These are phyloP conservation scores for Melanotaenia maccullochi DNA, from an alignment of 2,797 vertebrate species.

Conservation along the genomic window DNA sequence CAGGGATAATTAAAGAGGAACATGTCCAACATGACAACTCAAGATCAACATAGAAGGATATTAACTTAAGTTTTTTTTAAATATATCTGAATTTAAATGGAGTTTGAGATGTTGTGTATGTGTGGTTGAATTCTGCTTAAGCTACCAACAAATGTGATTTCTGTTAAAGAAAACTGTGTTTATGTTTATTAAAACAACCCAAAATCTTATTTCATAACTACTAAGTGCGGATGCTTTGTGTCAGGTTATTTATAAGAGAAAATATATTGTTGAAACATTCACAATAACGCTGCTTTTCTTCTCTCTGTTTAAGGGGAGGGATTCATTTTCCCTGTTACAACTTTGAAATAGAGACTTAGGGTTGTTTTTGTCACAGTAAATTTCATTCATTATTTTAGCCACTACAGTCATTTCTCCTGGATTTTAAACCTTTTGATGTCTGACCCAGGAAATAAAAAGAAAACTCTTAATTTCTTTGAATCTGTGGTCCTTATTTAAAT, in stretches of 20 bases:
- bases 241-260: neutral
- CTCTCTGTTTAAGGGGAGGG: too few species aligned
- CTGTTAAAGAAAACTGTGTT: constrained; percentile 2
- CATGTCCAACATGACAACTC: neutral
- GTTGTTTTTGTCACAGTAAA: too few species aligned
- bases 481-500: too few species aligned
- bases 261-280: neutral
- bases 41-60: constrained; percentile 13
- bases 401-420: too few species aligned
- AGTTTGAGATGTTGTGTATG: neutral
- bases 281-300: neutral
- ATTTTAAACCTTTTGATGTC: too few species aligned
- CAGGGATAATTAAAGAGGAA: constrained; percentile 14
- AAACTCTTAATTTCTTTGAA: too few species aligned
- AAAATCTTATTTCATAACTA: neutral
- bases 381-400: too few species aligned
- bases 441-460: too few species aligned
- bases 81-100: neutral
- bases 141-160: neutral
- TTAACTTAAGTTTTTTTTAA: neutral
- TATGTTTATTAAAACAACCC: constrained; percentile 29
- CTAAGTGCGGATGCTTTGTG: neutral
- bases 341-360: too few species aligned
- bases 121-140: neutral
- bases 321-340: too few species aligned